These are phyloP conservation scores for Phylloscopus whistleri DNA, from an alignment of 2,113 vertebrate species.

Conservation along the genomic window DNA sequence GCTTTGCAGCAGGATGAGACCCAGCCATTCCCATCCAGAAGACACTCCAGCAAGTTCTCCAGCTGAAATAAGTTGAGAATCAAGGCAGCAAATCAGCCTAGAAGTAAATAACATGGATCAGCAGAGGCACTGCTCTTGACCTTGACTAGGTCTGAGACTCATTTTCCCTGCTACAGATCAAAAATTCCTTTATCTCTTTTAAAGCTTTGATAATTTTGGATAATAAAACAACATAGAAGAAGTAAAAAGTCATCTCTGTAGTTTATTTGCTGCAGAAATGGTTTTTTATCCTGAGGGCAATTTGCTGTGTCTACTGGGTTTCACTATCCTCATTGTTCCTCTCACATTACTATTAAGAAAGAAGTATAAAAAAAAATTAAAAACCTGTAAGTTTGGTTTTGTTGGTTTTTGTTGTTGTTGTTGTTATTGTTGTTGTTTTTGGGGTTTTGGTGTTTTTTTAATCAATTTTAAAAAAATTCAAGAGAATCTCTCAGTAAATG, in stretches of 20 bases:
- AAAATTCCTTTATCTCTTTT: background rate
- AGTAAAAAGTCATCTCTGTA: background rate
- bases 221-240: background rate
- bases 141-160: background rate
- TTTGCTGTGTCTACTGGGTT: background rate
- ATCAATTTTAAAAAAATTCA: background rate
- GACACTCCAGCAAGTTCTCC: background rate
- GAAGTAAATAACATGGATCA: background rate
- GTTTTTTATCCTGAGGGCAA: background rate
- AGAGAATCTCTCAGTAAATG: background rate
- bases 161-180: background rate
- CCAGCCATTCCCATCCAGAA: background rate
- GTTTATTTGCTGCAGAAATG: background rate
- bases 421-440: too few relatives aligned
- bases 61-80: background rate
- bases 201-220: background rate
- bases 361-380: background rate
- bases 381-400: background rate
- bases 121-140: background rate
- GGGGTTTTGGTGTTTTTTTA: too few relatives aligned
- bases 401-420: background rate
- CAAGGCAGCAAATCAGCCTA: background rate
- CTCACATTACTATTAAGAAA: background rate
- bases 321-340: background rate
- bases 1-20: background rate